phyloP scores from a whole-genome alignment of 2,888 invertebrate genomes.

The Lissocephala sabroskyi region DNA sequence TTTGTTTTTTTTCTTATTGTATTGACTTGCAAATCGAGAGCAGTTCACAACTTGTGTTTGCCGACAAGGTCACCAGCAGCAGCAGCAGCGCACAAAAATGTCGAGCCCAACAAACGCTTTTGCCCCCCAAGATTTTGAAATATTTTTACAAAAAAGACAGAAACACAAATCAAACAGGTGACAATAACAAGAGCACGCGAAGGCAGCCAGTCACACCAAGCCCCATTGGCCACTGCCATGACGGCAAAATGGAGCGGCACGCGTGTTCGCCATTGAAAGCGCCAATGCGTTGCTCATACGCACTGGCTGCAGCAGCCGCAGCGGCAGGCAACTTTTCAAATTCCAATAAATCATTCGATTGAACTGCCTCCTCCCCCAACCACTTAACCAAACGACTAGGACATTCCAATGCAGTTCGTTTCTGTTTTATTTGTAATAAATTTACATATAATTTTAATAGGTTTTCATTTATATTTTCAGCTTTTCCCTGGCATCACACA shows the following conservation, averaged over 20 bases:
- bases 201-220: conserved; percentile 4
- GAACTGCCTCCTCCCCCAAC: too few relatives aligned
- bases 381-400: too few relatives aligned
- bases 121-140: conserved; percentile 2
- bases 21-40: conserved; percentile 61
- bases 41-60: conserved; percentile 35
- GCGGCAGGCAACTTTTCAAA: too few relatives aligned
- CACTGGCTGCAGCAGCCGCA: conserved; percentile 43
- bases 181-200: conserved; percentile 51
- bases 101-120: too few relatives aligned
- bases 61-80: conserved; percentile 39
- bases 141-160: conserved; percentile 20
- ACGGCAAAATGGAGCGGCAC: conserved; percentile 39
- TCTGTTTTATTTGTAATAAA: too few relatives aligned
- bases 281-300: conserved; percentile 44
- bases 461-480: too few relatives aligned
- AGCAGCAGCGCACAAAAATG: background rate
- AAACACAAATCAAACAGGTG: conserved; percentile 51
- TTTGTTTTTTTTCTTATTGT: conserved; percentile 16
- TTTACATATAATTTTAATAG: too few relatives aligned
- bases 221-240: conserved; percentile 3
- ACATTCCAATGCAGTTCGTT: too few relatives aligned
- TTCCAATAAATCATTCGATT: too few relatives aligned
- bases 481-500: too few relatives aligned
- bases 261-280: conserved; percentile 29